These are phyloP conservation scores for Scolopax bukidnonensis DNA, from an alignment of 2,797 vertebrate genomes.

Conservation along the genomic window DNA sequence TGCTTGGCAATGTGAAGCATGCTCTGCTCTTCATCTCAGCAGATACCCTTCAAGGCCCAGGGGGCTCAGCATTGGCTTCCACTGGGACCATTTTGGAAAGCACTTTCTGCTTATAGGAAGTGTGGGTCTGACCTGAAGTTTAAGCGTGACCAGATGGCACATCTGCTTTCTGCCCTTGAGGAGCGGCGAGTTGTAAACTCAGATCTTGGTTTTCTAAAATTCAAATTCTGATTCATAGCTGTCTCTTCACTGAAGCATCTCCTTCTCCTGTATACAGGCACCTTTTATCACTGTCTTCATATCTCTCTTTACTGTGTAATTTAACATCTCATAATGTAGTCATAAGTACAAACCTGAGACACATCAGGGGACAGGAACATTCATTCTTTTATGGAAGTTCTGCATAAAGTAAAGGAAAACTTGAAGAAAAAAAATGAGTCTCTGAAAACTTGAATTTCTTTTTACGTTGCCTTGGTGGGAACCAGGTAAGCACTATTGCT, in stretches of 20 bases:
- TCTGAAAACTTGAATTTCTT: background rate
- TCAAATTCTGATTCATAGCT: background rate
- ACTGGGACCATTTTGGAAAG: background rate
- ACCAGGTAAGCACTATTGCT: background rate
- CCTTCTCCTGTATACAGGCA: background rate
- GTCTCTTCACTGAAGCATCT: background rate
- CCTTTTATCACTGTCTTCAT: background rate
- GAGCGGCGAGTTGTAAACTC: background rate
- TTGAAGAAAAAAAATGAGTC: background rate
- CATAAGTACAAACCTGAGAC: background rate
- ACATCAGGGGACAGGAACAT: background rate
- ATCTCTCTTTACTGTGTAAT: background rate
- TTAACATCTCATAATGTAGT: background rate
- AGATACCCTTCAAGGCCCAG: background rate
- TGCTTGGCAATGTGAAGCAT: background rate
- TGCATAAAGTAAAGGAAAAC: background rate
- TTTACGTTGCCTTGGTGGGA: background rate
- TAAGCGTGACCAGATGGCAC: fast-evolving
- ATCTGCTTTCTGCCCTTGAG: background rate
- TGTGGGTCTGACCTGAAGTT: background rate
- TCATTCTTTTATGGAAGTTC: background rate
- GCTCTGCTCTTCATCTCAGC: background rate
- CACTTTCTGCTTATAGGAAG: background rate
- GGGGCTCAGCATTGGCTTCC: background rate
- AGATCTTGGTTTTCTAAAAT: background rate